Evolutionary conservation across 2,113 vertebrate species (phyloP), one percentile per base, ranked within the genome.

Genomic region (Psittacara wagleri): DNA sequence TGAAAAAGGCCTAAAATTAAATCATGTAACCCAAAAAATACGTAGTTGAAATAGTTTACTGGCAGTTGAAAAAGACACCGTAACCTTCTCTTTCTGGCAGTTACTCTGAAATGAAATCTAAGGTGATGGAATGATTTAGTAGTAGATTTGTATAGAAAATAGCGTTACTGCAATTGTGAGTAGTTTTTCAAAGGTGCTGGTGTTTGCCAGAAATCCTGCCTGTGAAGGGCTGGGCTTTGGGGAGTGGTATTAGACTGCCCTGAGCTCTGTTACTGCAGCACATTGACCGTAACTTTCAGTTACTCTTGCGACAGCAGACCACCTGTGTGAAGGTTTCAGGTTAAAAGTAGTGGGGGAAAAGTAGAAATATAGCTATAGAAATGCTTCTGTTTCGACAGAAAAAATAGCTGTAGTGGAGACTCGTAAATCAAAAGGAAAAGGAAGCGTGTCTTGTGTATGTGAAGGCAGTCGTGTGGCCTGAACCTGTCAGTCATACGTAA

Each of bases 391-490:
- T 96, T 68, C 68, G 66, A 44, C 44, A 75, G 17, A 70, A 77
- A 73, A 81, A 88, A 61, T 49, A 64, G 33, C 51, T 54, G 0
- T 8, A 35, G 72, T 18, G 39, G 17, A 52, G 62, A 69, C 20
- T 88, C 57, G 49, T 88, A 78, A 92, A 90, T 83, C 68, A 91
- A 86, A 73, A 67, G 76, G 10, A 74, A 70, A 83, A 91, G 64
- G 77, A 64, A 86, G 41, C 54, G 28, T 10, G 39, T 25, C 31
- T 67, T 89, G 37, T 54, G 51, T 83, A 9, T 77, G 41, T 86
- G 44, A 61, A 92, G 76, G 93, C 75, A 92, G 76, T 61, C 88
- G 18, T 15, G 68, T 70, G 93, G 89, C 83, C 73, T 81, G 61
- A 74, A 84, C 76, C 88, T 92, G 86, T 88, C 86, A 63, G 54